These are phyloP conservation scores for Pteromalus puparum DNA, from an alignment of 1,140 invertebrate species.

Conservation along the genomic window DNA sequence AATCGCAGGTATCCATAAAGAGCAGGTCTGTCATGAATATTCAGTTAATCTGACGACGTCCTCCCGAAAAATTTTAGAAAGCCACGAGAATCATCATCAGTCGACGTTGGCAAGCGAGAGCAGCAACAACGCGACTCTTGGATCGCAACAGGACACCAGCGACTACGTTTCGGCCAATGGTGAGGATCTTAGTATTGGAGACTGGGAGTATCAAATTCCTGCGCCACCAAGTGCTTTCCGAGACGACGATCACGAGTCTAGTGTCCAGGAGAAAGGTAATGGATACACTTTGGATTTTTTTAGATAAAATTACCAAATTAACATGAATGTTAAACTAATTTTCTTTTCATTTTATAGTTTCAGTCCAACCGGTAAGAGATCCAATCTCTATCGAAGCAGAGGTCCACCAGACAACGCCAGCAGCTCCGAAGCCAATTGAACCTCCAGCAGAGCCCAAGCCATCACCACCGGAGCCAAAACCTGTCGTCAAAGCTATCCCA, in stretches of 20 bases:
- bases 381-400: conserved; percentile 36
- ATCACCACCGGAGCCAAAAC: conserved; percentile 48
- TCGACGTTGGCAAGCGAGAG: conserved; percentile 15
- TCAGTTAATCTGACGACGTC: not conserved
- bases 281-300: conserved; percentile 55
- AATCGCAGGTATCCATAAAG: not conserved
- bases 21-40: not conserved
- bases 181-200: conserved; percentile 67
- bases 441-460: conserved; percentile 46
- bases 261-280: conserved; percentile 45
- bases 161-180: conserved; percentile 69
- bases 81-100: not conserved
- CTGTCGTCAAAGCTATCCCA: conserved; percentile 47
- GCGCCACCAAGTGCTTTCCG: conserved; percentile 79
- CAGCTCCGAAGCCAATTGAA: not conserved
- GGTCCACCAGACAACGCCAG: not conserved
- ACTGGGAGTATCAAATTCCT: conserved; percentile 81
- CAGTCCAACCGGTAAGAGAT: not conserved
- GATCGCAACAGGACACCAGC: conserved; percentile 61
- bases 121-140: conserved; percentile 55
- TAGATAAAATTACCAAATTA: not conserved
- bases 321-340: not conserved
- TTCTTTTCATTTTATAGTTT: not conserved
- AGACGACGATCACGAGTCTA: conserved; percentile 71
- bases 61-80: conserved; percentile 38